A percentile compares a stretch with the other conserved stretches of the same genome.
Conservation (phyloP, 2,797 vertebrate genomes). For the Malacoraja senta region DNA sequence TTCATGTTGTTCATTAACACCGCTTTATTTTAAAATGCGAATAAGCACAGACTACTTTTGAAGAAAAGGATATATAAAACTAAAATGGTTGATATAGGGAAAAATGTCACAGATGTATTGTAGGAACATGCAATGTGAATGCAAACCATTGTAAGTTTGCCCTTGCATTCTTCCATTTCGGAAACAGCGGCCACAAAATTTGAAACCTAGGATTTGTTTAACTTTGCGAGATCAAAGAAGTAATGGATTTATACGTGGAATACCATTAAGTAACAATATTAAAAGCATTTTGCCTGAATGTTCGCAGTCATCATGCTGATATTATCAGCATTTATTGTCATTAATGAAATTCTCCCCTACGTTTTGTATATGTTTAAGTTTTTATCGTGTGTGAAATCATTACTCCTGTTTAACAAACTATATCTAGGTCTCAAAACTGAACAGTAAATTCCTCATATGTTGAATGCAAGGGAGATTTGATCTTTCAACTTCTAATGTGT, state of each 20-base stretch:
- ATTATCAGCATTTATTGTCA: too few species aligned
- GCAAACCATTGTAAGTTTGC: background rate
- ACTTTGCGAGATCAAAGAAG: background rate
- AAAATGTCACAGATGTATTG: too few species aligned
- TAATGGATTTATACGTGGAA: background rate
- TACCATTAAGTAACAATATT: background rate
- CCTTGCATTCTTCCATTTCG: too few species aligned
- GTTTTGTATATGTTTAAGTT: too few species aligned
- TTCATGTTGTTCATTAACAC: background rate
- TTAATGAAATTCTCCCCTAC: too few species aligned
- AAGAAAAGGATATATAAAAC: background rate
- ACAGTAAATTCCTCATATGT: too few species aligned
- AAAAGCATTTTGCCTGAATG: background rate
- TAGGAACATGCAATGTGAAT: background rate
- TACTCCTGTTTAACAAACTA: too few species aligned
- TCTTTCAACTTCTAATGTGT: too few species aligned
- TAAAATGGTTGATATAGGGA: background rate
- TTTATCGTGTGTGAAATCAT: too few species aligned
- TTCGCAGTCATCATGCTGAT: too few species aligned
- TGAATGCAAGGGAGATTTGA: too few species aligned
- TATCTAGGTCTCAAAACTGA: too few species aligned
- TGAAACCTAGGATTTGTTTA: background rate
- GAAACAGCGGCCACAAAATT: background rate
- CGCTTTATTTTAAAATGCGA: background rate
- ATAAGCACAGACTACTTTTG: background rate